A percentile compares a stretch with the other conserved stretches of the same genome.
phyloP scores from a whole-genome alignment of 2,797 vertebrate genomes.

The Chelon auratus region DNA sequence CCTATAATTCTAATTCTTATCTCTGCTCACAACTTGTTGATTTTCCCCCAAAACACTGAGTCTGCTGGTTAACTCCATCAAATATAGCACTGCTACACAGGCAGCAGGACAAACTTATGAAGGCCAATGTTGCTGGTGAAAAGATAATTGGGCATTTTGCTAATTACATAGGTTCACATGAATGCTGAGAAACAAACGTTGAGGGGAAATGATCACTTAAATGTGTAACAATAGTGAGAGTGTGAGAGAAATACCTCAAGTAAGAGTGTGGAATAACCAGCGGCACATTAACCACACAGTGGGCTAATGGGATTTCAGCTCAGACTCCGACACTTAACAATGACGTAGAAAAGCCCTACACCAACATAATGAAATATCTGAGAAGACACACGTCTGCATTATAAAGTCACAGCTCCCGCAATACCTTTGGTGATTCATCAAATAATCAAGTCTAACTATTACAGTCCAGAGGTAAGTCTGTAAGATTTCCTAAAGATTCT shows the following conservation, averaged over 20 bases:
- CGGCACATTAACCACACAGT: not conserved
- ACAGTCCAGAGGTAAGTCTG: slow-evolving; percentile 67
- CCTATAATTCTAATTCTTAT: too few relatives aligned
- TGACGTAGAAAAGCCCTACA: slow-evolving; percentile 28
- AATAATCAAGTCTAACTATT: slow-evolving; percentile 32
- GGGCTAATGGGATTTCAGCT: not conserved
- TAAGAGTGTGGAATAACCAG: slow-evolving; percentile 36
- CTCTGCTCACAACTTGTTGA: not conserved
- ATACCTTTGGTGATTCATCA: slow-evolving; percentile 72
- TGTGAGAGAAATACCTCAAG: slow-evolving; percentile 36
- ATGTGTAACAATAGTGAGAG: not conserved
- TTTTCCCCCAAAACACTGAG: not conserved
- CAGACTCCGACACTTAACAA: slow-evolving; percentile 17
- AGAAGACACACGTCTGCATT: slow-evolving; percentile 24
- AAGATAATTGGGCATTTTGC: not conserved
- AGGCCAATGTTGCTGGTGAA: slow-evolving; percentile 1
- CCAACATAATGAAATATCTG: slow-evolving; percentile 25
- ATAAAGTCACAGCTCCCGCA: slow-evolving; percentile 46
- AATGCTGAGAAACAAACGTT: not conserved
- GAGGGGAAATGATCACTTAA: not conserved
- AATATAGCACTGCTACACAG: not conserved
- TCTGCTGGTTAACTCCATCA: not conserved
- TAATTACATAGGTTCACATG: not conserved
- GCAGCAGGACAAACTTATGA: not conserved
- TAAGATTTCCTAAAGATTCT: slow-evolving; percentile 28